These are phyloP conservation scores for Ostrea edulis DNA, from an alignment of 1,140 invertebrate genomes.

Conservation along the genomic window DNA sequence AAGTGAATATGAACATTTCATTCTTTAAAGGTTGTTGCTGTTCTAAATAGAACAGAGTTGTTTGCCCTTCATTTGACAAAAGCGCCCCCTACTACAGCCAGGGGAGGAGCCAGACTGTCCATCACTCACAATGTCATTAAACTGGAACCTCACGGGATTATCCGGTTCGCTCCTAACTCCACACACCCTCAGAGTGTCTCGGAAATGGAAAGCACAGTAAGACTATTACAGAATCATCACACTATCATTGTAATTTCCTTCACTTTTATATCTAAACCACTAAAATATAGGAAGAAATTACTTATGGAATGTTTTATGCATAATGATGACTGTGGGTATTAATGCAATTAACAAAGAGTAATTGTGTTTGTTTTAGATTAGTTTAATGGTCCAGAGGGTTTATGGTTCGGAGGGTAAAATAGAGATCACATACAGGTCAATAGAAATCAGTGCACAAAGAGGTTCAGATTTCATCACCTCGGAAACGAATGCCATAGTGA, in stretches of 20 bases:
- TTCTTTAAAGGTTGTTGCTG: slow-evolving; percentile 64
- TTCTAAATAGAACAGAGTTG: slow-evolving; percentile 63
- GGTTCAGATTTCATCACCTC: slow-evolving; percentile 67
- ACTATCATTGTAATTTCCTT: no score
- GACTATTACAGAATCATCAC: not conserved
- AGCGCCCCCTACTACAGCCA: slow-evolving; percentile 66
- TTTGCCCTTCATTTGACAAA: slow-evolving; percentile 74
- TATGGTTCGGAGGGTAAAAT: slow-evolving; percentile 73
- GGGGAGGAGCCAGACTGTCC: slow-evolving; percentile 70
- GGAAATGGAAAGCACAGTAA: slow-evolving; percentile 71
- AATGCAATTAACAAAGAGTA: not conserved
- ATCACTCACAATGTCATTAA: slow-evolving; percentile 51
- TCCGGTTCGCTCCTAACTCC: slow-evolving; percentile 72
- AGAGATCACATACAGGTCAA: slow-evolving; percentile 68
- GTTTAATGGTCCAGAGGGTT: slow-evolving; percentile 67
- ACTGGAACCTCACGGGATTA: slow-evolving; percentile 74
- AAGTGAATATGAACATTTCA: not conserved
- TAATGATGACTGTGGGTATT: no score
- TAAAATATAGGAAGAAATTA: no score
- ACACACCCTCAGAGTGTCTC: slow-evolving; percentile 61
- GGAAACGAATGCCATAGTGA: slow-evolving; percentile 61
- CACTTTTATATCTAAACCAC: no score
- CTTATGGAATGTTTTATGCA: no score
- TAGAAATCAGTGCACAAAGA: slow-evolving; percentile 61
- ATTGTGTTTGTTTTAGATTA: slow-evolving; percentile 62